These are phyloP conservation scores for Pachydiplax longipennis DNA, from an alignment of 2,888 invertebrate species.

Conservation along the genomic window DNA sequence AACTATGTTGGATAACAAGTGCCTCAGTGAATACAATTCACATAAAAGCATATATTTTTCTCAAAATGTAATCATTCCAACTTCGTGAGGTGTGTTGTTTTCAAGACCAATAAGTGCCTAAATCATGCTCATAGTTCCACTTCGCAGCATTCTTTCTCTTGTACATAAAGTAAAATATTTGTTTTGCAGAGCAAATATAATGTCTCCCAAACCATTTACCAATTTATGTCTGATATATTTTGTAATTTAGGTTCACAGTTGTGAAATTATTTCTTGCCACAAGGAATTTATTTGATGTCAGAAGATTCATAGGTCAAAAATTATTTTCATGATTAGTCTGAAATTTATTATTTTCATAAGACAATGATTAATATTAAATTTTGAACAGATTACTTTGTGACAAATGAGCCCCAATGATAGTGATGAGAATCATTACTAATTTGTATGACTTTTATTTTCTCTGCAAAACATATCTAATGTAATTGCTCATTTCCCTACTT, in stretches of 20 bases:
- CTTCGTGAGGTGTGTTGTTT: background rate
- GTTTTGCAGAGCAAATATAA: background rate
- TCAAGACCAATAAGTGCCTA: conserved; percentile 39
- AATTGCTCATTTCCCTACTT: background rate
- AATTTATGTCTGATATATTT: too few species aligned
- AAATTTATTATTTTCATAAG: too few species aligned
- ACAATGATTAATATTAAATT: too few species aligned
- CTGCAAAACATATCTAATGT: background rate
- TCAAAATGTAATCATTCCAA: conserved; percentile 36
- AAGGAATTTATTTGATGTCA: too few species aligned
- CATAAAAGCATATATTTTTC: conserved; percentile 32
- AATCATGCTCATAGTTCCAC: conserved; percentile 26
- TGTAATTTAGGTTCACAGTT: too few species aligned
- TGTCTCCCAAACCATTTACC: too few species aligned
- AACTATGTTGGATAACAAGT: conserved; percentile 32
- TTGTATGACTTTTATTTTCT: background rate
- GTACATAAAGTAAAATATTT: background rate
- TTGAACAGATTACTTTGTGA: background rate
- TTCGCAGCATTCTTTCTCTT: background rate
- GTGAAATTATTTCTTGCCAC: too few species aligned
- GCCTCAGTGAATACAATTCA: conserved; percentile 26
- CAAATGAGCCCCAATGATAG: background rate
- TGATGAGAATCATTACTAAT: background rate
- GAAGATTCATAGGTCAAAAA: too few species aligned
- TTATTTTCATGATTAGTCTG: too few species aligned